Evolutionary conservation across 2,113 vertebrate genomes (phyloP).

Genomic region (Agelaius tricolor): DNA sequence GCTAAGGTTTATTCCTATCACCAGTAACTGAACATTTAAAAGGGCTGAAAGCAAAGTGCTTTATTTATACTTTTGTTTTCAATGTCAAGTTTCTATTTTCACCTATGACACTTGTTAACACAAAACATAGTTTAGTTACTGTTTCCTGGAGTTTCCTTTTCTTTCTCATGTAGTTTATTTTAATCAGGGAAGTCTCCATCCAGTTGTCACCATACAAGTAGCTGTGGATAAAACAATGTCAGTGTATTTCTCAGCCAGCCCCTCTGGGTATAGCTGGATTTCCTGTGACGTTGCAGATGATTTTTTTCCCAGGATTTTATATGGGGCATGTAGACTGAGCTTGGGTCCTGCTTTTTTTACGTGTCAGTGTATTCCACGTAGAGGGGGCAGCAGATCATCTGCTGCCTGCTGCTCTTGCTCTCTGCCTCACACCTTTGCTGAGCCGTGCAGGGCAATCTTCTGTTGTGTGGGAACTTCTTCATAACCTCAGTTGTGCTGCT

Average conservation of each 20-base stretch:
- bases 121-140: not conserved
- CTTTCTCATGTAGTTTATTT: conserved; percentile 34
- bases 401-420: not conserved
- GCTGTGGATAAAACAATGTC: not conserved
- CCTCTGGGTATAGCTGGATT: not conserved
- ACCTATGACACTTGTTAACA: not conserved
- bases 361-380: fast-evolving
- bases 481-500: not conserved
- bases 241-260: not conserved
- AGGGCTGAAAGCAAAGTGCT: not conserved
- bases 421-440: not conserved
- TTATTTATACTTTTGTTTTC: conserved; percentile 15
- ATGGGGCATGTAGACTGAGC: not conserved
- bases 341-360: not conserved
- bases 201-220: not conserved
- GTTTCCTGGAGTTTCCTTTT: conserved; percentile 44
- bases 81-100: conserved; percentile 64
- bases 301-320: not conserved
- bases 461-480: not conserved
- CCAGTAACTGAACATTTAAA: not conserved
- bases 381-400: not conserved
- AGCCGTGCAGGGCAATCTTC: not conserved
- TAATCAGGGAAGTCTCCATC: conserved; percentile 11
- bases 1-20: not conserved
- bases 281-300: not conserved